Percentiles rank a stretch among this genome's conserved stretches.
Conservation (phyloP, 2,797 vertebrate species). For the Anolis apletophallus region DNA sequence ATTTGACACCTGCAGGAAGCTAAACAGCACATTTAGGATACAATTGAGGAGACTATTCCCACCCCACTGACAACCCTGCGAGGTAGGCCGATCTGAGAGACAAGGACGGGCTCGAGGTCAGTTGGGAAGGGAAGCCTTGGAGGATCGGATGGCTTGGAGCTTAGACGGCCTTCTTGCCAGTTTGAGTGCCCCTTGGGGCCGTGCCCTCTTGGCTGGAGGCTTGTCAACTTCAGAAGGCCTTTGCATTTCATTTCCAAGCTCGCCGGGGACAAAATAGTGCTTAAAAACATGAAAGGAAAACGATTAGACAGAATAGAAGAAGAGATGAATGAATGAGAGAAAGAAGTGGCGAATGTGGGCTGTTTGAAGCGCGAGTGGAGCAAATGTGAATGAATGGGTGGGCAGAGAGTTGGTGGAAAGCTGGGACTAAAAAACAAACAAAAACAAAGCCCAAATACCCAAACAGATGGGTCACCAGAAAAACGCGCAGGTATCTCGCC, state of each 20-base stretch:
- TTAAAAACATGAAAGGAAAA: not conserved
- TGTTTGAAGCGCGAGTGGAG: not conserved
- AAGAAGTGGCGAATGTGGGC: not conserved
- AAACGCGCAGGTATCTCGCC: not conserved
- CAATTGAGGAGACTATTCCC: not conserved
- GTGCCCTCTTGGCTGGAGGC: not conserved
- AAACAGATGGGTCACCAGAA: not conserved
- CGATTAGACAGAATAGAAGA: not conserved
- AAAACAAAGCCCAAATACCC: no score
- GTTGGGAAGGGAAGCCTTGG: not conserved
- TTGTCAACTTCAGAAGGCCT: not conserved
- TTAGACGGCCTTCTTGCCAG: not conserved
- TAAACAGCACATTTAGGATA: no score
- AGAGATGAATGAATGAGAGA: no score
- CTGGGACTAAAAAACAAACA: not conserved
- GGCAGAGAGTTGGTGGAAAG: not conserved
- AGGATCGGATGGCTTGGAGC: no score
- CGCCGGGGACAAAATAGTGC: not conserved
- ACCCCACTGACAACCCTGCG: not conserved
- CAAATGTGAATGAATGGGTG: not conserved
- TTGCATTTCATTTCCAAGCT: not conserved
- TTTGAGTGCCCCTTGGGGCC: no score
- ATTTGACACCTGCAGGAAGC: no score
- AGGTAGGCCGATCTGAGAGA: not conserved
- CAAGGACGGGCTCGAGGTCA: not conserved